Conservation (phyloP, 1,140 invertebrate genomes). For the Microvelia longipes region DNA sequence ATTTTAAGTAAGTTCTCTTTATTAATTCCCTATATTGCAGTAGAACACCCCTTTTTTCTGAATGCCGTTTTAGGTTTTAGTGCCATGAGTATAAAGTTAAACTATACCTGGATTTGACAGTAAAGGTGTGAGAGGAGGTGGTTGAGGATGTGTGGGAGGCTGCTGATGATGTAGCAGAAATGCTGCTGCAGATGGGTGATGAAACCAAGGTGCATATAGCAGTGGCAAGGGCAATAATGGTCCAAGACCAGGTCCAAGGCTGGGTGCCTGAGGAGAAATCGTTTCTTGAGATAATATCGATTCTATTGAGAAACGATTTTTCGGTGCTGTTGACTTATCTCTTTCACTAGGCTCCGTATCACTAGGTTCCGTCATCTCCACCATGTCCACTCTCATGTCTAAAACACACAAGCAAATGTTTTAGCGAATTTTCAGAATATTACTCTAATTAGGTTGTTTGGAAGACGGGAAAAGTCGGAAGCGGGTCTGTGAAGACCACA, state of each 20-base stretch:
- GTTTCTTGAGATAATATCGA: neutral
- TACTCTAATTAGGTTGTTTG: too few relatives aligned
- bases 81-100: too few relatives aligned
- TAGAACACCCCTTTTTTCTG: too few relatives aligned
- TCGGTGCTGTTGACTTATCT: neutral
- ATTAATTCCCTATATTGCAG: too few relatives aligned
- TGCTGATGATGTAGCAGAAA: neutral
- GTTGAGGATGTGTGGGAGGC: neutral
- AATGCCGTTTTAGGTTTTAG: too few relatives aligned
- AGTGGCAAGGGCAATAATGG: neutral
- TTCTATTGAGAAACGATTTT: constrained; percentile 6
- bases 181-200: neutral
- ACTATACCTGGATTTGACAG: neutral
- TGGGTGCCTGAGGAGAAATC: neutral
- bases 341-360: neutral
- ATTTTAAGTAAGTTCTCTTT: too few relatives aligned
- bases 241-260: neutral
- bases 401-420: neutral
- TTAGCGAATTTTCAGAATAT: neutral
- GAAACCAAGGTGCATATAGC: constrained; percentile 1
- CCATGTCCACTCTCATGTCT: neutral
- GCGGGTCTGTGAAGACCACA: too few relatives aligned
- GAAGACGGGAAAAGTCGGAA: too few relatives aligned
- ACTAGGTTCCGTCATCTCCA: neutral
- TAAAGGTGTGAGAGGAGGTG: neutral